These are phyloP conservation scores for Podocnemis expansa DNA, from an alignment of 2,113 vertebrate species.

Conservation along the genomic window DNA sequence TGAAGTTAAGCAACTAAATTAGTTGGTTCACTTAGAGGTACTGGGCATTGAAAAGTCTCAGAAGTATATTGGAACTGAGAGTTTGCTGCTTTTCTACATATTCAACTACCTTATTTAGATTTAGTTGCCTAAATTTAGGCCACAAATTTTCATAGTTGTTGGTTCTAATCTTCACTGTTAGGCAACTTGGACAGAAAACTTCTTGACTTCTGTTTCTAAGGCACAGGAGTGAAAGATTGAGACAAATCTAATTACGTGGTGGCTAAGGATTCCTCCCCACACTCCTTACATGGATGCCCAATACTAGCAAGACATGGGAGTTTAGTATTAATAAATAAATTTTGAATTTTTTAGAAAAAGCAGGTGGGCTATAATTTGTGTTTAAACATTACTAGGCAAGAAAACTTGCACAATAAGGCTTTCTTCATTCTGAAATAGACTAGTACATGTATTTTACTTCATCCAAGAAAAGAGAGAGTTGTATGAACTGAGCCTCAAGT, in stretches of 20 bases:
- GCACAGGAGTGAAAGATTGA: background rate
- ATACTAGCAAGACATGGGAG: background rate
- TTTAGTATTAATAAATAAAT: background rate
- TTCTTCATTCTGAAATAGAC: background rate
- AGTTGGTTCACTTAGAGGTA: background rate
- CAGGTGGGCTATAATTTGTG: background rate
- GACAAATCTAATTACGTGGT: background rate
- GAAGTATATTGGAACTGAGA: background rate
- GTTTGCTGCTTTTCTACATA: background rate
- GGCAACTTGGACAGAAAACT: background rate
- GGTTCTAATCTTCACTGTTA: background rate
- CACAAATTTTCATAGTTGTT: background rate
- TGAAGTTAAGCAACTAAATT: background rate
- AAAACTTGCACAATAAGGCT: background rate
- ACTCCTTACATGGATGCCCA: background rate
- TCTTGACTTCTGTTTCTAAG: background rate
- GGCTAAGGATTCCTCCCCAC: background rate
- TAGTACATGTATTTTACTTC: rapidly evolving
- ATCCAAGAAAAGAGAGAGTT: too few relatives aligned
- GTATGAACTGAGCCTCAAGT: background rate
- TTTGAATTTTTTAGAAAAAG: background rate
- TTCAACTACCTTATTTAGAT: background rate
- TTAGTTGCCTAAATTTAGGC: background rate
- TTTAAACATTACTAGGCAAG: background rate
- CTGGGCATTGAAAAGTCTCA: background rate